phyloP scores from a whole-genome alignment of 2,888 invertebrate genomes.

The Mimachlamys varia region DNA sequence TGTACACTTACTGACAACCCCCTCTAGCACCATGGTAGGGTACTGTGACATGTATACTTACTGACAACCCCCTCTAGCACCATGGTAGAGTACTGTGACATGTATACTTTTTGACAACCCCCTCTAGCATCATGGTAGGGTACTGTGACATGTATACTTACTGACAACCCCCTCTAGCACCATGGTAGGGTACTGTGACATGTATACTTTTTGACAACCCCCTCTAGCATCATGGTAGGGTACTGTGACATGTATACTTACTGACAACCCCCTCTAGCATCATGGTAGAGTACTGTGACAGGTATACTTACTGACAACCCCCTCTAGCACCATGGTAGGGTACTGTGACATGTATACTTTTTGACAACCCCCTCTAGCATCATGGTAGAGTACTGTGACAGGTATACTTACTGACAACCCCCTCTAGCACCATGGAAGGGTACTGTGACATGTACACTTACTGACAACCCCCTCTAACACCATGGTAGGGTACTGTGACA shows the following conservation, averaged over 20 bases:
- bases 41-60: not conserved
- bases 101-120: conserved; percentile 2
- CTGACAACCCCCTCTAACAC: not conserved
- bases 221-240: not conserved
- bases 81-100: not conserved
- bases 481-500: not conserved
- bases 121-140: not conserved
- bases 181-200: not conserved
- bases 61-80: not conserved
- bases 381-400: not conserved
- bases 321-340: not conserved
- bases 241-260: not conserved
- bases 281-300: not conserved
- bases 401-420: not conserved
- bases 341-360: not conserved
- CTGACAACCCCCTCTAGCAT: not conserved
- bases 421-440: not conserved
- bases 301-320: conserved; percentile 2
- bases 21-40: not conserved
- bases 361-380: not conserved
- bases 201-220: conserved; percentile 5
- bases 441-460: not conserved
- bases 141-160: conserved; percentile 11
- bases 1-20: conserved; percentile 18
- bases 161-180: not conserved